A percentile compares a stretch with the other conserved stretches of the same genome.
phyloP scores from a whole-genome alignment of 2,888 invertebrate genomes.

The Stratiomys singularior region DNA sequence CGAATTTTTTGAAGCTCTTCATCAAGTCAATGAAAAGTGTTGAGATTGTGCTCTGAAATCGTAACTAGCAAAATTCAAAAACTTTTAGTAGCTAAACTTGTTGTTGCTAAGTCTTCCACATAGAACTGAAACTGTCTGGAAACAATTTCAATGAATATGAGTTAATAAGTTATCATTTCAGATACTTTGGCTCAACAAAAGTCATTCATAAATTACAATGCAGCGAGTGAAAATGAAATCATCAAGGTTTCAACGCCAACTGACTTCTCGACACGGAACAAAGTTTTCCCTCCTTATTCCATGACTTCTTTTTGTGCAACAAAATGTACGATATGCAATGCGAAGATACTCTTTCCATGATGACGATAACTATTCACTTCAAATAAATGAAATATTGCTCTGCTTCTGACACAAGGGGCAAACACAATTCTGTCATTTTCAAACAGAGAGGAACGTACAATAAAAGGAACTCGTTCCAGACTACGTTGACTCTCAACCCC shows the following conservation, averaged over 20 bases:
- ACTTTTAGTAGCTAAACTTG: no score
- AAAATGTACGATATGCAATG: not conserved
- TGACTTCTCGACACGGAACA: not conserved
- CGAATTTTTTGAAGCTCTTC: no score
- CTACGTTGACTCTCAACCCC: no score
- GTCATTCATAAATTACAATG: slow-evolving; percentile 7
- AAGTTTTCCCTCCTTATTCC: not conserved
- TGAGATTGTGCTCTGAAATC: no score
- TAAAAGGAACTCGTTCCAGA: not conserved
- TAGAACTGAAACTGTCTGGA: no score
- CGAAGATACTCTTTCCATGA: not conserved
- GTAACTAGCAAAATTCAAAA: no score
- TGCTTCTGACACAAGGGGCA: slow-evolving; percentile 32
- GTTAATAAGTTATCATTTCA: no score
- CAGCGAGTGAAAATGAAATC: slow-evolving; percentile 3
- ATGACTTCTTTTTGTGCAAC: no score
- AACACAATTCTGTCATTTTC: slow-evolving; percentile 6
- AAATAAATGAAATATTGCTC: not conserved
- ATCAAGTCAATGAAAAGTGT: no score
- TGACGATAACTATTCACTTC: not conserved
- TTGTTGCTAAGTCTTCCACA: no score
- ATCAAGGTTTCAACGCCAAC: slow-evolving; percentile 8
- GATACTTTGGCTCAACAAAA: not conserved
- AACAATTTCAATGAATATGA: no score
- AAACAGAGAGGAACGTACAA: not conserved